Conservation (phyloP, 2,888 invertebrate genomes). For the Melieria picta region DNA sequence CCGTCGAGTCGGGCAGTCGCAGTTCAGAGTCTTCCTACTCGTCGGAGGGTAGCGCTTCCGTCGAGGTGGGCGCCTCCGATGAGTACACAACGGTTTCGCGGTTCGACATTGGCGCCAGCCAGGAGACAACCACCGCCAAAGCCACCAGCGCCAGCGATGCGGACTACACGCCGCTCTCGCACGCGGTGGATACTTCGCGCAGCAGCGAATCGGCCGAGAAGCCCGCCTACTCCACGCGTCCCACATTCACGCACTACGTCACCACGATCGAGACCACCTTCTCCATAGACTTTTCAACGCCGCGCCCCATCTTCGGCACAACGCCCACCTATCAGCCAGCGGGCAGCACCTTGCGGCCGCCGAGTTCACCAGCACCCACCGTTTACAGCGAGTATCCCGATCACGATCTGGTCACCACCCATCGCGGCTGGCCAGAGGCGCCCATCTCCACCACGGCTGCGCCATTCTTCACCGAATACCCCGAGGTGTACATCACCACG, state of each 20-base stretch:
- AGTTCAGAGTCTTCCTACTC: constrained; percentile 41
- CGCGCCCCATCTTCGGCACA: constrained; percentile 41
- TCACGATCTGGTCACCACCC: constrained; percentile 44
- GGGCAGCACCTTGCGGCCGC: constrained; percentile 38
- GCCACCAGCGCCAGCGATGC: constrained; percentile 48
- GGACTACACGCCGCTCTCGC: constrained; percentile 46
- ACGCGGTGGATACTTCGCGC: constrained; percentile 41
- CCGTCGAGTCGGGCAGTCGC: constrained; percentile 40
- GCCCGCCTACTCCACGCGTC: constrained; percentile 51
- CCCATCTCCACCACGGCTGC: constrained; percentile 58
- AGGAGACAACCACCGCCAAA: constrained; percentile 51
- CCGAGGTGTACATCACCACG: constrained; percentile 60
- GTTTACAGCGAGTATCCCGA: constrained; percentile 42
- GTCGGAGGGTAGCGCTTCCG: constrained; percentile 47
- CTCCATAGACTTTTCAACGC: constrained; percentile 55
- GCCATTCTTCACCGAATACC: constrained; percentile 65
- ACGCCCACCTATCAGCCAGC: constrained; percentile 34
- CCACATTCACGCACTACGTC: constrained; percentile 53
- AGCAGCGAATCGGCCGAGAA: constrained; percentile 55
- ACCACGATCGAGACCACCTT: constrained; percentile 58
- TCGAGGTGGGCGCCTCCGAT: constrained; percentile 52
- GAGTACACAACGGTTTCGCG: constrained; percentile 57
- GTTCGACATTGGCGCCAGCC: constrained; percentile 49
- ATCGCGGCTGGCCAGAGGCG: constrained; percentile 48
- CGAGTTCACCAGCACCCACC: constrained; percentile 27